Evolutionary conservation across 2,113 vertebrate genomes (phyloP), one percentile per base, ranked within the genome.

Genomic region (Scartelaos histophorus): DNA sequence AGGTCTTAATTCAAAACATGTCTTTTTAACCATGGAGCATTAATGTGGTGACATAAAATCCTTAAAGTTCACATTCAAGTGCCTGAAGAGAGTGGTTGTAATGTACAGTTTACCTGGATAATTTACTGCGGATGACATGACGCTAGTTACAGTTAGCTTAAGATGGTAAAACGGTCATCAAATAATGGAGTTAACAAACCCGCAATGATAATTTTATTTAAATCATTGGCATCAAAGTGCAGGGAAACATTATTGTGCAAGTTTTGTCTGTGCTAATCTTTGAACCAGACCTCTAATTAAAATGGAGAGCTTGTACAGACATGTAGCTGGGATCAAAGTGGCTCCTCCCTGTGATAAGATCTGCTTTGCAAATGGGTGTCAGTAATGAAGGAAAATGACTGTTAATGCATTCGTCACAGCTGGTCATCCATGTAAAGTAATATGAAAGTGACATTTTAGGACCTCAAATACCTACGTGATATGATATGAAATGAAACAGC

Each of bases 221-320:
- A 62, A 62, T 13, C 21, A 13, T 58, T 58, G 9, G 7, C 34
- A 64, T 64, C 60, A 64, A 64, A 64, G 60, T 19, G 60, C 29
- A 19, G 25, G n/a, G 15, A 38, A 38, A 64, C 60, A 64, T 3
- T 38, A 64, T 64, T 64, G 60, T 64, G 60, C 9, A 17, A 38
- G 60, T 19, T n/a, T 35, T 64, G 60, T 64, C 11, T 64, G 60
- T 10, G 60, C 60, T 64, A 64, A 64, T 64, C 60, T 64, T 64
- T 64, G 60, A 64, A 19, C 29, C 1, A 64, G 7, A 35, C 60
- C 60, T 64, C 17, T 64, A 64, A 61, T 64, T 64, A 38, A n/a
- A 38, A 38, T 64, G 60, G 34, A 13, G 6, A 35, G 60, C 60
- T 34, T 64, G 60, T 64, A 6, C 34, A 64, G 29, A 17, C 60